These are phyloP conservation scores for Poecilia picta DNA, from an alignment of 2,797 vertebrate species.

Conservation along the genomic window DNA sequence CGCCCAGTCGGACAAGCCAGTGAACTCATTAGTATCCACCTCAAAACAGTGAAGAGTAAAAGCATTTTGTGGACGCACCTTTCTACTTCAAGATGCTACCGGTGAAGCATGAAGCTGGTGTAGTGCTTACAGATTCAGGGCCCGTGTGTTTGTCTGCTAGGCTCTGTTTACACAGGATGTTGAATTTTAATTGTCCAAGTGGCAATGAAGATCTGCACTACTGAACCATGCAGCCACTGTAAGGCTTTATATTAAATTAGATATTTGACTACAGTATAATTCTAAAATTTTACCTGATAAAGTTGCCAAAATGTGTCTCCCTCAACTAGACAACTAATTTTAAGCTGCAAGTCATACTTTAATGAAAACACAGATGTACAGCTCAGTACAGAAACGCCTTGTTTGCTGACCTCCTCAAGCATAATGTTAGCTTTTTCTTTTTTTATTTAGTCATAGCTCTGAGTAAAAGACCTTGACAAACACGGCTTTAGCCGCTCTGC, in stretches of 20 bases:
- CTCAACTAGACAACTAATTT: background rate
- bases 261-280: background rate
- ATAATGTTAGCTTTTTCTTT: conserved; percentile 15
- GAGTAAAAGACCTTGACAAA: conserved; percentile 58
- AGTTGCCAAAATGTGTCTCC: background rate
- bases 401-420: conserved; percentile 1
- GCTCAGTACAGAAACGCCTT: background rate
- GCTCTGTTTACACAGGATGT: background rate
- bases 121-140: background rate
- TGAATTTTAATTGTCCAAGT: background rate
- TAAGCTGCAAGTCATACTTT: background rate
- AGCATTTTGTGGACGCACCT: background rate
- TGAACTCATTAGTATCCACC: background rate
- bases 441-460: background rate
- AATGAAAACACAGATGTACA: background rate
- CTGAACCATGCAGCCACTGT: background rate
- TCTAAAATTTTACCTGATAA: background rate
- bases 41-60: background rate
- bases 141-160: background rate
- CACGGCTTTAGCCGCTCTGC: conserved; percentile 37
- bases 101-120: background rate
- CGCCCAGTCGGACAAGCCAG: background rate
- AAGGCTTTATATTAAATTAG: background rate
- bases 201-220: background rate
- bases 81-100: background rate